Evolutionary conservation across 2,797 vertebrate species (phyloP), one percentile per base, ranked within the genome.

Genomic region (Scolopax bukidnonensis): DNA sequence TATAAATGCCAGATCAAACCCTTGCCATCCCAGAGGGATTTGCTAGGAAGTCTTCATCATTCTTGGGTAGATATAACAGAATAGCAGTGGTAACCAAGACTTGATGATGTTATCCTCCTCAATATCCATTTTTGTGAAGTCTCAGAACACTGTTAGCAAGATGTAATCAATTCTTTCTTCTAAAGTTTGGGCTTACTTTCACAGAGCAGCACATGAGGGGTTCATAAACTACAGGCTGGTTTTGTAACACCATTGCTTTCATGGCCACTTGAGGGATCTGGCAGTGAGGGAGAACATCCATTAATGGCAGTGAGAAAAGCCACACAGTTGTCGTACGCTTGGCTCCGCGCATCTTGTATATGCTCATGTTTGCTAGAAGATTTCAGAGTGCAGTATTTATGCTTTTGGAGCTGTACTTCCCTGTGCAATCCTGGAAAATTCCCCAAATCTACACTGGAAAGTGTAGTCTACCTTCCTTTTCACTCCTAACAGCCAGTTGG

Each of bases 71-170:
- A 45, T 3, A 32, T 2, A 78, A 56, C 4, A 30, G 54, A 73
- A 43, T 20, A 48, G 36, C 4, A 0, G 3, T 0, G 0, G 28
- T 28, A 36, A 25, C 27, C 53, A 40, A 24, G 65, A n/a, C 53
- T 36, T 10, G n/a, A 32, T 7, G 20, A 23, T 48, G 56, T 51
- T 63, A 17, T 36, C 28, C 57, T 48, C 65, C 38, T 64, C 41
- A 6, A 1, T 3, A 32, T 1, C 16, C 4, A 3, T 41, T 67
- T 51, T 45, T 27, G 14, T 19, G 38, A 75, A 8, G n/a, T 71
- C 53, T 78, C 17, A 11, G 40, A 60, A 45, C 20, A 0, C 45
- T 32, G 1, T 61, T 32, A 67, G 30, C 10, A 20, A 77, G 23
- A 28, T 32, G 36, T 48, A 63, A 77, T 50, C 13, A 53, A 43